These are phyloP conservation scores for Crenichthys baileyi DNA, from an alignment of 2,797 vertebrate species.

Conservation along the genomic window DNA sequence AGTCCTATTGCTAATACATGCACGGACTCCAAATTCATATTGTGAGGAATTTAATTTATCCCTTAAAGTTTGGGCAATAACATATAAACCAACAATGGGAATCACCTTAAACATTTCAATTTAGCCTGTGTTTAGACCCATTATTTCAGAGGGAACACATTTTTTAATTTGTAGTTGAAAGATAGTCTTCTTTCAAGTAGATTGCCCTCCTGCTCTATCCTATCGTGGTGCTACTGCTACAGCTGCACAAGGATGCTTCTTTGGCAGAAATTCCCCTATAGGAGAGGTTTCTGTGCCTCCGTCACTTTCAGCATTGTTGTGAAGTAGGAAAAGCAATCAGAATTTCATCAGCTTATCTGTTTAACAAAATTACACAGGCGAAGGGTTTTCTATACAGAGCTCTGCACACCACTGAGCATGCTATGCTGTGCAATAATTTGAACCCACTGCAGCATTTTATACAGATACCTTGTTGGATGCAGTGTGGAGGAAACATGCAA, in stretches of 20 bases:
- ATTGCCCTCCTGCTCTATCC: not conserved
- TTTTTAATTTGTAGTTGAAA: not conserved
- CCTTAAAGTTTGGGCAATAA: not conserved
- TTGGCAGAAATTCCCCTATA: not conserved
- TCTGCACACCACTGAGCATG: not conserved
- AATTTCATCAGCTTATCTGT: not conserved
- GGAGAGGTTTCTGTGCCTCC: not conserved
- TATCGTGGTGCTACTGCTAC: not conserved
- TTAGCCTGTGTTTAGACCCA: not conserved
- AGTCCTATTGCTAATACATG: not conserved
- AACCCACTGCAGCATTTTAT: not conserved
- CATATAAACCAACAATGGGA: not conserved
- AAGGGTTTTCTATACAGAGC: not conserved
- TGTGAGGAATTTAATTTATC: not conserved
- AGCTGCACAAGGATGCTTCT: not conserved
- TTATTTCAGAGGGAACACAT: not conserved
- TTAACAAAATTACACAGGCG: not conserved
- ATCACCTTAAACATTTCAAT: not conserved
- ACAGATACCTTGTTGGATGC: not conserved
- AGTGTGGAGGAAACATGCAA: not conserved
- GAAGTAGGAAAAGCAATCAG: not conserved
- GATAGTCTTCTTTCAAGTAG: not conserved
- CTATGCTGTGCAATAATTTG: too few species aligned
- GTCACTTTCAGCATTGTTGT: not conserved
- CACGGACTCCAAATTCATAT: not conserved